phyloP scores from a whole-genome alignment of 1,140 invertebrate species.

The Panonychus citri region DNA sequence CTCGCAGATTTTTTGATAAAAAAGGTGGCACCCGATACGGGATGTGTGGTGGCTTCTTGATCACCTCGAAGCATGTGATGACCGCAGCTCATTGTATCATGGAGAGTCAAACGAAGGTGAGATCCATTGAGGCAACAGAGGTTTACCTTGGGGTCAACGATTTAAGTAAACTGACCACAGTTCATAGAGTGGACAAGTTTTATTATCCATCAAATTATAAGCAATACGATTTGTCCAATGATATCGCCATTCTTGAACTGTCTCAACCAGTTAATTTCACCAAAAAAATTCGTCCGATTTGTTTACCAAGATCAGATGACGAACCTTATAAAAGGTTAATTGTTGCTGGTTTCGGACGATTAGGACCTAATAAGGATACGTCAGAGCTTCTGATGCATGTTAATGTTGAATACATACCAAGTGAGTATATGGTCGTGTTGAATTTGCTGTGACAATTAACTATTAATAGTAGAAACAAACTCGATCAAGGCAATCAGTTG shows the following conservation, averaged over 20 bases:
- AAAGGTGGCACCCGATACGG: not conserved
- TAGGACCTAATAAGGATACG: not conserved
- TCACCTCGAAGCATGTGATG: not conserved
- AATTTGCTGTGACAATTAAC: too few relatives aligned
- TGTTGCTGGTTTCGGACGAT: not conserved
- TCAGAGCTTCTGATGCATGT: not conserved
- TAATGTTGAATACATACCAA: not conserved
- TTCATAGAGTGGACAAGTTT: not conserved
- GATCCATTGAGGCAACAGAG: not conserved
- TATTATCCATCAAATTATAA: not conserved
- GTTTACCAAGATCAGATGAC: not conserved
- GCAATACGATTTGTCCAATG: not conserved
- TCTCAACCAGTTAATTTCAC: not conserved
- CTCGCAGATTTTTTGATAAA: not conserved
- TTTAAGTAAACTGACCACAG: not conserved
- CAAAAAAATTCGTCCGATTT: not conserved
- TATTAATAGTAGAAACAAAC: too few relatives aligned
- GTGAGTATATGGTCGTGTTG: too few relatives aligned
- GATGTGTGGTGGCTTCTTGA: not conserved
- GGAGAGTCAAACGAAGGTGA: not conserved
- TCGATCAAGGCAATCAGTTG: too few relatives aligned
- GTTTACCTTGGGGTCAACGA: not conserved
- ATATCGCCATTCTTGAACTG: not conserved
- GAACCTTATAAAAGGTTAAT: not conserved
- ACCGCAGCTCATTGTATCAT: not conserved